Percentiles rank a stretch among this genome's conserved stretches.
phyloP scores from a whole-genome alignment of 2,888 invertebrate genomes.

The Drosophila leonis region DNA sequence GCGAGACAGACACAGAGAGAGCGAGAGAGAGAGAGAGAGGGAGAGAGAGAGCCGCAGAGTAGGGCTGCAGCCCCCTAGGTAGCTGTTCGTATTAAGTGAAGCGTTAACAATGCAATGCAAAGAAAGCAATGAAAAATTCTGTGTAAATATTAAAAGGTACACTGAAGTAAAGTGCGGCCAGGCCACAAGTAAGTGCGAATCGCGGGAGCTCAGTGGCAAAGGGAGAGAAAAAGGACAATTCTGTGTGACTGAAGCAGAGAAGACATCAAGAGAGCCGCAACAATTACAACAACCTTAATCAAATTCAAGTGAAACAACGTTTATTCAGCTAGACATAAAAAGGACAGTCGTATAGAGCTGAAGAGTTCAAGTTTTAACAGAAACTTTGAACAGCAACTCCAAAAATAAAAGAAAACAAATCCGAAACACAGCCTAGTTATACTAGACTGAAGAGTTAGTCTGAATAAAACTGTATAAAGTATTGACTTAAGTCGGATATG shows the following conservation, averaged over 20 bases:
- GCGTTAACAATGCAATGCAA: conserved; percentile 66
- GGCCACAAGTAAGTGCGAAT: not conserved
- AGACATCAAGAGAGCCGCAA: conserved; percentile 31
- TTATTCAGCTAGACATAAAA: not conserved
- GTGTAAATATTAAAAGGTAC: conserved; percentile 63
- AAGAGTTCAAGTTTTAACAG: not conserved
- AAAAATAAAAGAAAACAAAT: not conserved
- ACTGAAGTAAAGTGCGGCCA: conserved; percentile 34
- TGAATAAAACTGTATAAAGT: not conserved
- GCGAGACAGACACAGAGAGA: not conserved
- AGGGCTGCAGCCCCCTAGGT: not conserved
- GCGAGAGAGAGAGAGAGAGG: not conserved
- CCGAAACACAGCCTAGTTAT: not conserved
- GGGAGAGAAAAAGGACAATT: conserved; percentile 6
- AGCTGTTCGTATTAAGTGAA: conserved; percentile 53
- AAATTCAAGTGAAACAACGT: conserved; percentile 6
- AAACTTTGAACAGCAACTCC: too few relatives aligned
- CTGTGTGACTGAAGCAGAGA: conserved; percentile 5
- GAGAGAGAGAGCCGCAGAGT: not conserved
- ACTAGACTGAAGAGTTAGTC: not conserved
- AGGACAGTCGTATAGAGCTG: not conserved
- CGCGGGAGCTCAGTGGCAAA: not conserved
- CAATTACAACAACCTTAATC: conserved; percentile 35
- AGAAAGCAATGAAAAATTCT: conserved; percentile 49
- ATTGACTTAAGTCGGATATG: not conserved